Conservation (phyloP, 2,797 vertebrate species). For the Galagoides demidoff region DNA sequence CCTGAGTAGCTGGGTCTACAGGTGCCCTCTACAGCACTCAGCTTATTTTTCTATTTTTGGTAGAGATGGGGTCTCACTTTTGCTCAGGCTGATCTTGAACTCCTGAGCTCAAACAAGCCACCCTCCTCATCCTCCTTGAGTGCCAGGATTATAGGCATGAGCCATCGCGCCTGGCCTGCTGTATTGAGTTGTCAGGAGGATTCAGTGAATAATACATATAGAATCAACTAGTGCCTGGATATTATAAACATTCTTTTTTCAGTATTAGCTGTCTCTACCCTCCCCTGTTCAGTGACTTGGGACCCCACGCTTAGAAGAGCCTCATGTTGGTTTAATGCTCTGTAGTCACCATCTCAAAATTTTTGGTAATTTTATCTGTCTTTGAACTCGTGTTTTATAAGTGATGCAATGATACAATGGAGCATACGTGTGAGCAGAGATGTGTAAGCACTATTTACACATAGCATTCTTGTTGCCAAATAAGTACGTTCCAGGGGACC, state of each 20-base stretch:
- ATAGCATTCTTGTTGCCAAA: not conserved
- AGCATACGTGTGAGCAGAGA: not conserved
- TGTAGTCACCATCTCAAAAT: not conserved
- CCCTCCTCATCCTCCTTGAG: no score
- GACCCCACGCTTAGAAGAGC: rapidly evolving
- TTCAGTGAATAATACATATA: not conserved
- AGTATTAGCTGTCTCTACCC: not conserved
- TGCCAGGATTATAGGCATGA: no score
- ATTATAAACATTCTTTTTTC: not conserved
- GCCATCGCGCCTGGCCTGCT: not conserved
- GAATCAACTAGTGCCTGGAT: not conserved
- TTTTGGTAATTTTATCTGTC: not conserved
- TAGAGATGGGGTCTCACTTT: no score
- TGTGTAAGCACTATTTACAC: not conserved
- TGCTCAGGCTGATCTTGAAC: no score
- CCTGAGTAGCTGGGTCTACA: no score
- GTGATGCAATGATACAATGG: not conserved
- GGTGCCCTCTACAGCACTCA: no score
- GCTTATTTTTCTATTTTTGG: no score
- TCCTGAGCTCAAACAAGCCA: no score
- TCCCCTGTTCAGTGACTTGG: no score
- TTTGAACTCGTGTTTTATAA: not conserved
- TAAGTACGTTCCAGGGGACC: not conserved
- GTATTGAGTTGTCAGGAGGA: not conserved
- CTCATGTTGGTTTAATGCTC: not conserved